Evolutionary conservation across 2,797 vertebrate genomes (phyloP), one percentile per base, ranked within the genome.

Genomic region (Caiman crocodilus): DNA sequence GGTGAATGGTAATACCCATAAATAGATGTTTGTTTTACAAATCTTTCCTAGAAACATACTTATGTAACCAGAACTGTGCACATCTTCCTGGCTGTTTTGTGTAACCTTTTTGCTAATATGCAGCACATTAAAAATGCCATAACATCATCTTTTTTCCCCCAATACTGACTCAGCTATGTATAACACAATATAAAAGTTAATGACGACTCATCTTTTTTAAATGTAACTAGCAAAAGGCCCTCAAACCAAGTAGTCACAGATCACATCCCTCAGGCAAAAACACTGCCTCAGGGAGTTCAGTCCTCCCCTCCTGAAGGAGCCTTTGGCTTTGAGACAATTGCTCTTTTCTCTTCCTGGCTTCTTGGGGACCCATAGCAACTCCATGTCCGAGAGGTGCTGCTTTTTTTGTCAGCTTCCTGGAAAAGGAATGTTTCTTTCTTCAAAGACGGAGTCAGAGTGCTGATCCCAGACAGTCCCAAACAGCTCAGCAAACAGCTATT

Each of bases 241-340:
- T 4, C 0, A 30, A 57, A 25, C 30, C 16, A 32, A 67, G 1
- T 63, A 58, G 1, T 2, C 1, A 60, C 9, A 21, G 4, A 9
- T 55, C 9, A 84, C 58, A 57, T 18, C 42, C 42, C 42, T 50
- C 42, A 50, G 42, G 42, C 42, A 50, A 50, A 50, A 50, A 50
- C 42, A 50, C 42, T 50, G 42, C 42, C 42, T 50, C 42, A 50
- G 42, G 42, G 9, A 50, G 42, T 50, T 50, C 42, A 50, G 42
- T 50, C 42, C 42, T 50, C 42, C 42, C 42, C 42, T 50, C 42
- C 42, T 50, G 42, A 50, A 50, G 42, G 42, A 50, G 10, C 42
- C 3, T 50, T 50, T 50, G 42, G 42, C 10, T 50, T 50, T 50
- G 42, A 50, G 42, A 50, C 42, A 10, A 50, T 50, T 50, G 42